Base-by-base conservation (phyloP, 1,140 invertebrate genomes). In the Drosophila sechellia region DNA sequence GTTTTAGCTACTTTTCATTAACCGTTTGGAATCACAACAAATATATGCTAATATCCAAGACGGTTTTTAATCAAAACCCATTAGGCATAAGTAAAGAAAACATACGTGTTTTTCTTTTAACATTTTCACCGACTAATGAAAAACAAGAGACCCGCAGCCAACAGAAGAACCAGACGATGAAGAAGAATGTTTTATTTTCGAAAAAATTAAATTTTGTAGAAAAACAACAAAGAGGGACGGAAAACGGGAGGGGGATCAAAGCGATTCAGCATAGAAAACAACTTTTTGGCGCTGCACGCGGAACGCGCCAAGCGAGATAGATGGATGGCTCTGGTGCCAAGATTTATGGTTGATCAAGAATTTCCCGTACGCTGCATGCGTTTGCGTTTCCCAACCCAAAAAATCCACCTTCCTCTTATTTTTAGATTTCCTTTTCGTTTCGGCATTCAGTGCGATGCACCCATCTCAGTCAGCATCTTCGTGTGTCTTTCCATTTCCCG, bases 291-390 rank as follows among this genome's bases (percentile, higher is more conserved):
- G 64, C 70, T 81, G 79, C 80, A 87, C 75, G 71, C 68, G 83
- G 63, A 87, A 79, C 83, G 75, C 83, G 83, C 79, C 83, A 84
- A 77, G 79, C 84, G 85, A 84, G 84, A 89, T 89, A 90, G 89
- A 90, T 91, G 84, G 89, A 90, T 90, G 80, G 75, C 83, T 79
- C 73, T 77, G 89, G 77, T 84, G 89, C 89, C 87, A 91, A 90
- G 89, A 90, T 90, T 90, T 90, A 90, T 90, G 77, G 69, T 90
- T 86, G 89, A 91, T 90, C 89, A 85, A 89, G 89, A 90, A 90
- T 90, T 90, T 89, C 53, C 83, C 87, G 71, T 87, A 70, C 81
- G 73, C 37, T 60, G 64, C 60, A 72, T 66, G 69, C 77, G 72
- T 75, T 81, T 8, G 8, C 31, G 31, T 31, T 78, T 89, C 73